Conservation (phyloP, 2,113 vertebrate genomes). For the Ailuropoda melanoleuca region DNA sequence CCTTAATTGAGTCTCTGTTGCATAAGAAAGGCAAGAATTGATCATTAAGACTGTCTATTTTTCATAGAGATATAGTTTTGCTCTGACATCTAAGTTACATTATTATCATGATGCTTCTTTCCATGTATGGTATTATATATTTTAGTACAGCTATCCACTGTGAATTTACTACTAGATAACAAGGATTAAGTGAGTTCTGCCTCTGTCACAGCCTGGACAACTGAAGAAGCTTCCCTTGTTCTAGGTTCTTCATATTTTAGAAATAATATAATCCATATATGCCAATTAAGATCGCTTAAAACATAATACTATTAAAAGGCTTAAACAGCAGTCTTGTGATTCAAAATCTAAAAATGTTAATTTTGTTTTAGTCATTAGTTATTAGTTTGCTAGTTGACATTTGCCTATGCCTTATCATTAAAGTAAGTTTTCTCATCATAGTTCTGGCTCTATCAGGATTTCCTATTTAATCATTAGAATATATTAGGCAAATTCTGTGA, state of each 20-base stretch:
- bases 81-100: not conserved
- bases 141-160: not conserved
- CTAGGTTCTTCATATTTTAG: not conserved
- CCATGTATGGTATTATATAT: not conserved
- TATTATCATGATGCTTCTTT: not conserved
- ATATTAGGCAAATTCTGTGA: not conserved
- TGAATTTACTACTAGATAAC: not conserved
- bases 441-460: not conserved
- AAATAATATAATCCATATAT: not conserved
- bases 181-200: not conserved
- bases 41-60: not conserved
- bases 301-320: not conserved
- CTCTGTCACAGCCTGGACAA: not conserved
- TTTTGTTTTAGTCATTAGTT: not conserved
- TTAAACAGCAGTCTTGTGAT: not conserved
- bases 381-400: constrained; percentile 7
- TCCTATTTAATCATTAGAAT: not conserved
- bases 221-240: not conserved
- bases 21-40: not conserved
- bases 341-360: not conserved
- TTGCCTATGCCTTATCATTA: not conserved
- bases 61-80: not conserved
- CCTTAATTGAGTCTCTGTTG: not conserved
- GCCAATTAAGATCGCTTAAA: not conserved
- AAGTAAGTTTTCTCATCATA: not conserved